phyloP scores from a whole-genome alignment of 2,888 invertebrate species.

The Drosophila differens region DNA sequence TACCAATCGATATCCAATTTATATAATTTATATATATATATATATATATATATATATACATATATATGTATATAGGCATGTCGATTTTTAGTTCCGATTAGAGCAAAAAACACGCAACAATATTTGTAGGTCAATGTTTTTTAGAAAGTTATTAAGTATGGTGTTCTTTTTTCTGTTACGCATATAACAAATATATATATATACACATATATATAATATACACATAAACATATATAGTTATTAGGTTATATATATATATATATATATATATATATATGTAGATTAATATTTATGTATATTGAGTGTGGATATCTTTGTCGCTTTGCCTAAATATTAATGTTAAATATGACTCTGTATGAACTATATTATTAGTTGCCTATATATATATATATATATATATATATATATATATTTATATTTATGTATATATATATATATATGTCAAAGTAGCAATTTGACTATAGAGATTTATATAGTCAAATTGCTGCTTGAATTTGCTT shows the following conservation, averaged over 20 bases:
- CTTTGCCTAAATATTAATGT: constrained; percentile 4
- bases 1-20: not conserved
- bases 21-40: constrained; percentile 4
- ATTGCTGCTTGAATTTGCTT: not conserved
- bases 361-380: constrained; percentile 39
- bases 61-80: constrained; percentile 4
- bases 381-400: not conserved
- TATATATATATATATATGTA: not conserved
- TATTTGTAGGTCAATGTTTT: constrained; percentile 15
- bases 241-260: not conserved
- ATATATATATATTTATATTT: constrained; percentile 1
- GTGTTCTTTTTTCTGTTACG: constrained; percentile 2
- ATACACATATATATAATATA: not conserved
- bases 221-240: not conserved
- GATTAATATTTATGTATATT: constrained; percentile 12
- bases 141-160: constrained; percentile 10
- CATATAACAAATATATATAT: not conserved
- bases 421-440: not conserved
- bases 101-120: constrained; percentile 28
- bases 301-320: constrained; percentile 7
- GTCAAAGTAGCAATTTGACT: not conserved
- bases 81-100: not conserved
- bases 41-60: constrained; percentile 13
- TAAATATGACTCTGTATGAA: constrained; percentile 53
- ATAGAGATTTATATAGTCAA: not conserved